phyloP scores from a whole-genome alignment of 30 jellyfish, hydroid and myxozoan species.

The Aurelia coerulea region DNA sequence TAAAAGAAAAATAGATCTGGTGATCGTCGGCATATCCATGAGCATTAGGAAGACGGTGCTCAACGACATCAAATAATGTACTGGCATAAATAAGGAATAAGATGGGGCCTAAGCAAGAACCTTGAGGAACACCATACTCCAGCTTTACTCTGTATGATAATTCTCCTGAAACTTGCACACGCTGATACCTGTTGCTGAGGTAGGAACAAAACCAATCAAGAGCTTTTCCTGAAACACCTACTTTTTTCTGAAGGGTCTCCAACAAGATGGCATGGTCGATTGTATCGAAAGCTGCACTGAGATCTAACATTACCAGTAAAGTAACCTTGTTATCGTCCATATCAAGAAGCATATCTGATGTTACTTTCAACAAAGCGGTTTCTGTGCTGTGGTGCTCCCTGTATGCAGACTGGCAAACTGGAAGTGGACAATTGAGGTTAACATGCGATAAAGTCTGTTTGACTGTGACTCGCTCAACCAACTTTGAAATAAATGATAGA shows the following conservation, averaged over 20 bases:
- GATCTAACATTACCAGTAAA: slow-evolving; percentile 10
- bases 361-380: slow-evolving; percentile 2
- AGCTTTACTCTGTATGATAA: slow-evolving; percentile 5
- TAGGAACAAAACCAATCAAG: slow-evolving; percentile 26
- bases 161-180: neutral
- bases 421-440: no score
- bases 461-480: no score
- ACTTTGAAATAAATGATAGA: no score
- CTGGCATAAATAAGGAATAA: slow-evolving; percentile 18
- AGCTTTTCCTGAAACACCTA: slow-evolving; percentile 21
- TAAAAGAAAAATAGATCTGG: slow-evolving; percentile 8
- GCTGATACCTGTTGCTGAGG: slow-evolving; percentile 21
- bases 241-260: slow-evolving; percentile 18
- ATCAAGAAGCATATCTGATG: neutral
- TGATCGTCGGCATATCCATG: slow-evolving; percentile 36
- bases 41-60: neutral
- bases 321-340: neutral
- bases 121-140: slow-evolving; percentile 48
- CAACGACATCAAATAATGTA: neutral
- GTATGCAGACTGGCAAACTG: neutral
- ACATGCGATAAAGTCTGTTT: no score
- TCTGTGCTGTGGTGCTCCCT: slow-evolving; percentile 3
- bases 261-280: slow-evolving; percentile 13
- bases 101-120: slow-evolving; percentile 41
- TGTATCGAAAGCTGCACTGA: slow-evolving; percentile 15